Conservation (phyloP, 2,113 vertebrate species). For the Proteles cristata region DNA sequence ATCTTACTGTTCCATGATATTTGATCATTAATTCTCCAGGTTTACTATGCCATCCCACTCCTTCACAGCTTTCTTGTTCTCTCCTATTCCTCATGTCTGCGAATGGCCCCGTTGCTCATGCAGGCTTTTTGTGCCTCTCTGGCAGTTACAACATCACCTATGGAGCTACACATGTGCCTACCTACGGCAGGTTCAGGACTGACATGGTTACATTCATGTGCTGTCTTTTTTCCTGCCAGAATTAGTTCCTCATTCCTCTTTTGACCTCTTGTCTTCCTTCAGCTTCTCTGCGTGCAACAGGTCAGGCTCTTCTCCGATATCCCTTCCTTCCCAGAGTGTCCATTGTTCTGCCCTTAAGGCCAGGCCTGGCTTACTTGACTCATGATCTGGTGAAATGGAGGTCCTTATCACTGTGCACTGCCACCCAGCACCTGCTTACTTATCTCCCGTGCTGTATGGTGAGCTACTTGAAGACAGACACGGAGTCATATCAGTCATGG, state of each 20-base stretch:
- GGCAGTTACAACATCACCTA: not conserved
- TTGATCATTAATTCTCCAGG: not conserved
- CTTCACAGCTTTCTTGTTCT: not conserved
- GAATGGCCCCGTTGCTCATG: not conserved
- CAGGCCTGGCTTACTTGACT: not conserved
- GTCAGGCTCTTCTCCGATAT: not conserved
- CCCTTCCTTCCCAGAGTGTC: not conserved
- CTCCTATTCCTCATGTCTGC: not conserved
- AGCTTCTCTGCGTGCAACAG: too few species aligned
- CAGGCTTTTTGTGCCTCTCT: not conserved
- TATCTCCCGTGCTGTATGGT: not conserved
- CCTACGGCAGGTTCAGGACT: not conserved
- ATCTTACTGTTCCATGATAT: not conserved
- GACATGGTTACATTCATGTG: not conserved
- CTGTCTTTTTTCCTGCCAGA: not conserved
- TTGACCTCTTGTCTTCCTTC: not conserved
- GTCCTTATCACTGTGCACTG: not conserved
- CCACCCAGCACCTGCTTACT: too few species aligned
- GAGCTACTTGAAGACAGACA: not conserved
- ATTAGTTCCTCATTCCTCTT: not conserved
- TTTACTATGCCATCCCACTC: not conserved
- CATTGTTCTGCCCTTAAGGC: fast-evolving
- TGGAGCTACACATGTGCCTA: not conserved
- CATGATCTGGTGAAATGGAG: not conserved
- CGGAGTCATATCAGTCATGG: not conserved